Base-by-base conservation (phyloP, 1,140 invertebrate species). In the Leguminivora glycinivorella region DNA sequence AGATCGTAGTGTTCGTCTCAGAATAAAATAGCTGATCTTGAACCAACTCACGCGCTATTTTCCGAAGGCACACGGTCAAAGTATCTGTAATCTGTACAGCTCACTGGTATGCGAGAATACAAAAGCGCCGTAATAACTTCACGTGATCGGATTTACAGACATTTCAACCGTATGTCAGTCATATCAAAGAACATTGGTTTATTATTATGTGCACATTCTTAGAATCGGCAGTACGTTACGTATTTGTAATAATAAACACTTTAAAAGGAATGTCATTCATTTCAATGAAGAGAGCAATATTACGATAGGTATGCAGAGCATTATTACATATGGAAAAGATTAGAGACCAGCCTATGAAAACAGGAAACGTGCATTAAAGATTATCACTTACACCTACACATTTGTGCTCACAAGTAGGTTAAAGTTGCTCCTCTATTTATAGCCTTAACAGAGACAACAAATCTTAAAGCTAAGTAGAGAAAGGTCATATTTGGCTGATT, bases 401-500 rank as follows among this genome's bases (percentile, higher is more conserved):
- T 60, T 26, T 29, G 25, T 17, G 58, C 29, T 7, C 2, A 29
- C 0, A 26, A 26, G 24, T 56, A 69, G 67, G 22, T 29, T n/a
- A 52, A 14, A 10, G n/a, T 26, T 34, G 26, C 34, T 56, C 9
- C 4, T 56, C 24, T 52, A 69, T 69, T 22, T 47, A 56, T 17
- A 70, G 70, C 69, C 17, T 12, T 25, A 56, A 56, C 12, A 56
- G 0, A 24, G 26, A 34, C 12, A 63, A 72, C 47, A 47, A 68
- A 67, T 58, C 68, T 63, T 70, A 43, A 40, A 56, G 12, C 24
- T 60, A 17, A 67, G 31, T 56, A 56, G 52, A 6, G 75, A 76
- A 67, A 77, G 77, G 71, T 77, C 71, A 75, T n/a, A 73, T 70
- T 68, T 72, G 71, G 58, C 25, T 69, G 58, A 63, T 63, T 63